These are phyloP conservation scores for Eretmocerus hayati DNA, from an alignment of 2,888 invertebrate species.

Conservation along the genomic window DNA sequence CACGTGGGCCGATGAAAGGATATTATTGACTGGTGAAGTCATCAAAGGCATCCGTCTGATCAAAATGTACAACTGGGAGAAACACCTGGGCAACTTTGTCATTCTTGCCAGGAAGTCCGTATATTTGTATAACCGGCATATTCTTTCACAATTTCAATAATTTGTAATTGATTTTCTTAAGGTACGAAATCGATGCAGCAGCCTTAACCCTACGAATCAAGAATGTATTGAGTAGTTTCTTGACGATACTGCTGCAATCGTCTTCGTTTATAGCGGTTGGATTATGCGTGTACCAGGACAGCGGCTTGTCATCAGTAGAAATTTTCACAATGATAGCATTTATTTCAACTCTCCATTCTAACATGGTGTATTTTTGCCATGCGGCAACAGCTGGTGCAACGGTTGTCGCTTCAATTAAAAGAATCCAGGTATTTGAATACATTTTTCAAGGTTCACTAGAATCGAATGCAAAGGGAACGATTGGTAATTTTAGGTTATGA, in stretches of 20 bases:
- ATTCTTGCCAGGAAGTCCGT: slow-evolving; percentile 42
- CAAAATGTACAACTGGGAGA: slow-evolving; percentile 84
- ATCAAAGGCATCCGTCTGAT: slow-evolving; percentile 72
- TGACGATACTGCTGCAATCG: slow-evolving; percentile 78
- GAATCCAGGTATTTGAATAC: slow-evolving; percentile 62
- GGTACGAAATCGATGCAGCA: slow-evolving; percentile 63
- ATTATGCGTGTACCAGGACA: slow-evolving; percentile 60
- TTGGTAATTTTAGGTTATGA: too few relatives aligned
- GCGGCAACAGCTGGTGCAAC: slow-evolving; percentile 56
- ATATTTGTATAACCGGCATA: not conserved
- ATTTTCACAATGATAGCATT: slow-evolving; percentile 67
- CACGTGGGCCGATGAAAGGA: slow-evolving; percentile 60
- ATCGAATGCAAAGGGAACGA: too few relatives aligned
- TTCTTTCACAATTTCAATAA: not conserved
- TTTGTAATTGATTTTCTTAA: slow-evolving; percentile 34
- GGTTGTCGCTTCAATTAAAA: slow-evolving; percentile 55
- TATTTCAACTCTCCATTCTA: slow-evolving; percentile 64
- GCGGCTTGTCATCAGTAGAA: slow-evolving; percentile 54
- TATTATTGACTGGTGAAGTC: slow-evolving; percentile 73
- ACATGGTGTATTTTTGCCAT: slow-evolving; percentile 61
- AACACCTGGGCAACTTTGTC: slow-evolving; percentile 42
- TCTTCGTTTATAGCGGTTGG: slow-evolving; percentile 76
- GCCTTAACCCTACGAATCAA: slow-evolving; percentile 59
- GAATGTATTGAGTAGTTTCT: slow-evolving; percentile 55
- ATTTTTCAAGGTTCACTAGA: too few relatives aligned